phyloP scores from a whole-genome alignment of 2,888 invertebrate genomes.

The Macroteleia sp. region DNA sequence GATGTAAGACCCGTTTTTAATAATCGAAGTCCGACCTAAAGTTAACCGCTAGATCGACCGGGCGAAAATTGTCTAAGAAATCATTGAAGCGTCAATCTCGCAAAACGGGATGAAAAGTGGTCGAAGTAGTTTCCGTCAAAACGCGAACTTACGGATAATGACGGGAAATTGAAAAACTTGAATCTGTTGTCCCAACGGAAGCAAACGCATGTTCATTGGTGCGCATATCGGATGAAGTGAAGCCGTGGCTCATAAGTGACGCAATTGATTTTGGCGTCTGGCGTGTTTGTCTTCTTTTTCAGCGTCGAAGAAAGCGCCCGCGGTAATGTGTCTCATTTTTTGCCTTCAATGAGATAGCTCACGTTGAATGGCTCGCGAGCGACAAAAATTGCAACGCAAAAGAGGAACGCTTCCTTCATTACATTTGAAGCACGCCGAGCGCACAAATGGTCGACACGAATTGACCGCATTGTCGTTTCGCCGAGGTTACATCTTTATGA shows the following conservation, averaged over 20 bases:
- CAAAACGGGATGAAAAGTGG: constrained; percentile 32
- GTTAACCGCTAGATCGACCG: constrained; percentile 1
- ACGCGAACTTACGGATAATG: constrained; percentile 74
- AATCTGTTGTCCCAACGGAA: constrained; percentile 28
- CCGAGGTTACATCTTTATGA: constrained; percentile 54
- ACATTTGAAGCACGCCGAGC: constrained; percentile 30
- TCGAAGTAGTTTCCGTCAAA: constrained; percentile 9
- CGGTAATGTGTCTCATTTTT: constrained; percentile 28
- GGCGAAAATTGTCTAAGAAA: constrained; percentile 6
- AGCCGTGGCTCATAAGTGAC: constrained; percentile 11
- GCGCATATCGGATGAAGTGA: constrained; percentile 10
- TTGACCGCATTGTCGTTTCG: constrained; percentile 42
- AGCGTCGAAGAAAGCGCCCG: constrained; percentile 2
- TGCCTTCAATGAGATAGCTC: constrained; percentile 18
- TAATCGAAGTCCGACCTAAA: too few species aligned
- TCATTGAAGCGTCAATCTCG: constrained; percentile 29
- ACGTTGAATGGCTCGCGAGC: constrained; percentile 12
- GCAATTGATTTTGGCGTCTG: constrained; percentile 5
- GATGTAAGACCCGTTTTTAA: too few species aligned
- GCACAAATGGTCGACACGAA: constrained; percentile 30
- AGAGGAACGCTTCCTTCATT: constrained; percentile 17
- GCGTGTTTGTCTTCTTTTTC: background rate
- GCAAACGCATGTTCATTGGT: background rate
- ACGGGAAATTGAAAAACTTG: constrained; percentile 81
- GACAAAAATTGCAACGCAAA: constrained; percentile 20